These are phyloP conservation scores for Bilobella aurantiaca DNA, from an alignment of 1,140 invertebrate genomes.

Conservation along the genomic window DNA sequence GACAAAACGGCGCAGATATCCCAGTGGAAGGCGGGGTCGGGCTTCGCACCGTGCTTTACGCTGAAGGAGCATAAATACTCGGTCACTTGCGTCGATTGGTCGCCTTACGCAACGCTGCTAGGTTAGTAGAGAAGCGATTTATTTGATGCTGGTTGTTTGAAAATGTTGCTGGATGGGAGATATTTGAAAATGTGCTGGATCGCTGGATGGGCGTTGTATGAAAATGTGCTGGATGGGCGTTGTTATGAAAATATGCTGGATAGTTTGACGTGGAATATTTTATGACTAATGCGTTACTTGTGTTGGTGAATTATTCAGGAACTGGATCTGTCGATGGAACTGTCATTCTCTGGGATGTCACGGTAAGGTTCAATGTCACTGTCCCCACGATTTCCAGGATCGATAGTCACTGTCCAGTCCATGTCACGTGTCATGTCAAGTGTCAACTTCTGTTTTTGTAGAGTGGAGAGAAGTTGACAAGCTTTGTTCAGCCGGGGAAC, in stretches of 20 bases:
- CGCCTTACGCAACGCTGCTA: constrained; percentile 57
- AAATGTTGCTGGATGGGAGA: no score
- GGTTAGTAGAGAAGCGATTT: neutral
- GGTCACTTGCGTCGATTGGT: constrained; percentile 54
- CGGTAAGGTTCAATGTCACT: no score
- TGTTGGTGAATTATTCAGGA: constrained; percentile 37
- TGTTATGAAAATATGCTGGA: no score
- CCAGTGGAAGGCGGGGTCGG: constrained; percentile 49
- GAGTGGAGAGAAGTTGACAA: constrained; percentile 50
- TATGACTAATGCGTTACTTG: neutral
- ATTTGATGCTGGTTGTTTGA: neutral
- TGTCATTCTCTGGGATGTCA: constrained; percentile 56
- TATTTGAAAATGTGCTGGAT: no score
- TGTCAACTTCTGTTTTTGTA: constrained; percentile 38
- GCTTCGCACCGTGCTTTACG: constrained; percentile 52
- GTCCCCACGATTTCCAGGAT: no score
- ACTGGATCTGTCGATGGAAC: constrained; percentile 62
- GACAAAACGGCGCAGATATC: constrained; percentile 55
- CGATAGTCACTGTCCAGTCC: no score
- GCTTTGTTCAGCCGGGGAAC: constrained; percentile 54
- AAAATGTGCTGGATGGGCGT: no score
- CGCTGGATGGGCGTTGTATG: no score
- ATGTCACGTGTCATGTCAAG: no score
- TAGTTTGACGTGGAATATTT: no score
- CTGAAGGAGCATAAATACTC: constrained; percentile 52